phyloP scores from a whole-genome alignment of 2,113 vertebrate species.

The Myiagra hebetior region DNA sequence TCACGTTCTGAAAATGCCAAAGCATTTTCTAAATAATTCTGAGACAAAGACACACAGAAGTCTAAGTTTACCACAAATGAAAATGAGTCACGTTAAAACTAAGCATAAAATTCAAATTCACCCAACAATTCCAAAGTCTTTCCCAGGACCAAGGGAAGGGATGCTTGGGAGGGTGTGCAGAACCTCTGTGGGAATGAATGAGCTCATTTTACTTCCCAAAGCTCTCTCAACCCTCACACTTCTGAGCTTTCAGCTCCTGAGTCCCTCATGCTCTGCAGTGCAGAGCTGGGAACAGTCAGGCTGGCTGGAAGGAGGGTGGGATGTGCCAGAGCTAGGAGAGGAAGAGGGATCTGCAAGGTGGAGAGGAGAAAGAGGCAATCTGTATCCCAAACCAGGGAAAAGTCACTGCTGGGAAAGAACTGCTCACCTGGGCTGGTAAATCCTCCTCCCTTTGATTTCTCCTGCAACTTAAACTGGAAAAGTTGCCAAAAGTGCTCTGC shows the following conservation, averaged over 20 bases:
- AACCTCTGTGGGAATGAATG: background rate
- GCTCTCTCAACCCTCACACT: background rate
- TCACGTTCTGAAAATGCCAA: background rate
- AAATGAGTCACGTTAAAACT: background rate
- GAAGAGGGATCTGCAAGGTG: background rate
- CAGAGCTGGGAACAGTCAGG: background rate
- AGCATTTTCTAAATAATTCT: background rate
- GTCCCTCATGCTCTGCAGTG: background rate
- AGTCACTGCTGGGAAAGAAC: background rate
- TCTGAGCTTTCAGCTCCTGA: background rate
- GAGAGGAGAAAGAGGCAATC: background rate
- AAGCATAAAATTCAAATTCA: background rate
- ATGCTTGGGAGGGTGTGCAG: background rate
- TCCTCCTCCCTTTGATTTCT: background rate
- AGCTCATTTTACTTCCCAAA: background rate
- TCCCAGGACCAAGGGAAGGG: accelerated
- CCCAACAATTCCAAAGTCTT: background rate
- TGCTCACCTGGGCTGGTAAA: background rate
- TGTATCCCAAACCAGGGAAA: background rate
- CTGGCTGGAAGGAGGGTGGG: background rate
- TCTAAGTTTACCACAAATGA: background rate
- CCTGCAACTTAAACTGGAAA: background rate
- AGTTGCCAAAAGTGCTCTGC: background rate
- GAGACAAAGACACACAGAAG: background rate
- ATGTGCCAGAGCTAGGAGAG: background rate